Evolutionary conservation across 1,140 invertebrate species (phyloP), one percentile per base, ranked within the genome.

Genomic region (Leptinotarsa texana): DNA sequence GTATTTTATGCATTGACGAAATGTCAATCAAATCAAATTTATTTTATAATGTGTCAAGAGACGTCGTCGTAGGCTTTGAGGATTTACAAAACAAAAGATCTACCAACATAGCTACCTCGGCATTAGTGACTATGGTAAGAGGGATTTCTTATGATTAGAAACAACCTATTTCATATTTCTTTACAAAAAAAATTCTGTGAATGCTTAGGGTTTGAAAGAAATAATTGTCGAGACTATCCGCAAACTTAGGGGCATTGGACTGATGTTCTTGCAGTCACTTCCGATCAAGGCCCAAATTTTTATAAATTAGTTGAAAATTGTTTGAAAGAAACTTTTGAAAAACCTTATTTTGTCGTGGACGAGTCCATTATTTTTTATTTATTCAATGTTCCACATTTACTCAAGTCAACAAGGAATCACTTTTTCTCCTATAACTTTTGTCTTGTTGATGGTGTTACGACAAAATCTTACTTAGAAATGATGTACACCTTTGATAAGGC

Each of bases 121-220:
- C 70, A 8, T 57, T 68, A n/a, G 80, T 80, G 5, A 21, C 78
- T 13, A 22, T 63, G 63, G 63, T 18, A 62, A 75, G 74, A 71
- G 79, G 79, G 1, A 77, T 81, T 33, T 13, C 63, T 61, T 17
- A 42, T 51, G 78, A 80, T 18, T 82, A 77, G 79, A 79, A 82
- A 49, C 79, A 80, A 77, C 78, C 81, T 47, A 22, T 80, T 18
- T 66, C 76, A 18, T 82, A 80, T 72, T 72, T 72, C 13, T 80
- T 82, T 49, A 42, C 76, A 21, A 51, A 73, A n/a, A n/a, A 33
- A 63, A 18, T 72, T 63, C 74, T 17, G 75, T 77, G 49, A 33
- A 70, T 73, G 73, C 67, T 51, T 24, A 62, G 17, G 65, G 76
- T 74, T 74, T 82, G 18, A 75, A 79, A 24, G 18, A 24, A 22